Conservation (phyloP, 2,888 invertebrate species). For the Tenthredo amoena region DNA sequence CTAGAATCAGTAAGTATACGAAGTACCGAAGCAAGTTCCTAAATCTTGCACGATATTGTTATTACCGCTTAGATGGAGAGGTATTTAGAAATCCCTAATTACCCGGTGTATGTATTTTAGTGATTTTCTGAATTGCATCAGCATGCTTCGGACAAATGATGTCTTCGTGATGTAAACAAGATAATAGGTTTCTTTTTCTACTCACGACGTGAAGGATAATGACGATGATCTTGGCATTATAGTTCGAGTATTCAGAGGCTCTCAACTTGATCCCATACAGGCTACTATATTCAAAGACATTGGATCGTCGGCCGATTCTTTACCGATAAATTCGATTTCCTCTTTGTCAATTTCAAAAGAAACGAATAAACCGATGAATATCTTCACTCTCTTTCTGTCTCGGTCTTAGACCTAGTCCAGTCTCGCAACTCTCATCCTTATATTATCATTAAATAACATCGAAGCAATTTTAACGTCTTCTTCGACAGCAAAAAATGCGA, state of each 20-base stretch:
- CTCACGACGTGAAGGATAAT: conserved; percentile 73
- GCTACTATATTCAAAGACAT: background rate
- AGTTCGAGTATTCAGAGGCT: conserved; percentile 63
- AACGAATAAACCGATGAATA: background rate
- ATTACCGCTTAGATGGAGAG: conserved; percentile 12
- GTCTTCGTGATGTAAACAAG: conserved; percentile 75
- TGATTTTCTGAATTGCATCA: conserved; percentile 75
- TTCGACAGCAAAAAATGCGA: conserved; percentile 71
- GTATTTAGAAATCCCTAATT: conserved; percentile 66
- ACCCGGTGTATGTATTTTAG: conserved; percentile 64
- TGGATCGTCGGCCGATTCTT: too few species aligned
- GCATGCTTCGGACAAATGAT: conserved; percentile 61
- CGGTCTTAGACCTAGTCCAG: background rate
- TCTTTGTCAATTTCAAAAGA: background rate
- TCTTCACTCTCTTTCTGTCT: background rate
- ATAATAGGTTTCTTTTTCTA: conserved; percentile 69
- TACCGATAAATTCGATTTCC: background rate
- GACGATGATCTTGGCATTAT: conserved; percentile 72
- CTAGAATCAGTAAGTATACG: too few species aligned
- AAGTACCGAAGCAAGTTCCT: background rate
- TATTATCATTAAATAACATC: conserved; percentile 63
- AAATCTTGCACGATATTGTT: conserved; percentile 9
- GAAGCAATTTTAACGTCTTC: conserved; percentile 76
- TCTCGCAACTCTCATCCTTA: conserved; percentile 10
- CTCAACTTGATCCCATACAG: conserved; percentile 55